These are phyloP conservation scores for Drosophila pseudotakahashii DNA, from an alignment of 2,888 invertebrate species.

Conservation along the genomic window DNA sequence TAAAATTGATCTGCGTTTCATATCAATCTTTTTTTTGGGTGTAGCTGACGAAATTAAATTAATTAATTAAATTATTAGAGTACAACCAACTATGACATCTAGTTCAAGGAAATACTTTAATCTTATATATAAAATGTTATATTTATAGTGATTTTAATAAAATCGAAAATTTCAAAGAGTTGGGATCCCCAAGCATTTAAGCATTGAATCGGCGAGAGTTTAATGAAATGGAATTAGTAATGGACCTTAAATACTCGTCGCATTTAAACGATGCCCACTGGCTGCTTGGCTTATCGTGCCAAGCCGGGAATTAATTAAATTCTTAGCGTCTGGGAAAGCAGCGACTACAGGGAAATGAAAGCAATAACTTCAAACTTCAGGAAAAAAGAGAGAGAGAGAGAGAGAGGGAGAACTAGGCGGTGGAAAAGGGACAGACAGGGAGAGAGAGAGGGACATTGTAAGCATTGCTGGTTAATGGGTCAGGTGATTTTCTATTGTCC, in stretches of 20 bases:
- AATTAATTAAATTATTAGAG: no score
- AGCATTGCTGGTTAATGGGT: slow-evolving; percentile 69
- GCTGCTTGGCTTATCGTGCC: slow-evolving; percentile 27
- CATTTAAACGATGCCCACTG: slow-evolving; percentile 22
- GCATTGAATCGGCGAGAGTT: not conserved
- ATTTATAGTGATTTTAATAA: no score
- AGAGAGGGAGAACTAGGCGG: not conserved
- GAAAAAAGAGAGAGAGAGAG: slow-evolving; percentile 9
- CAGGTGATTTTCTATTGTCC: slow-evolving; percentile 78
- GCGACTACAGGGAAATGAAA: slow-evolving; percentile 59
- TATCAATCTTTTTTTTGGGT: no score
- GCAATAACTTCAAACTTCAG: slow-evolving; percentile 70
- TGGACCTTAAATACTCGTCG: slow-evolving; percentile 28
- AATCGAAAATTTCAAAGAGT: no score
- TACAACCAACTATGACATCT: no score
- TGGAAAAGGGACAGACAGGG: no score
- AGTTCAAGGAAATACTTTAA: no score
- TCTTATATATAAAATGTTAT: no score
- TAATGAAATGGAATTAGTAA: slow-evolving; percentile 23
- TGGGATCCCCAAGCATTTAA: no score
- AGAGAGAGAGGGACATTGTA: slow-evolving; percentile 36
- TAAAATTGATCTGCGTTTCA: no score
- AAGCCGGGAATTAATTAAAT: slow-evolving; percentile 70
- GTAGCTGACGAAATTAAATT: no score
- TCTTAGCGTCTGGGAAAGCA: slow-evolving; percentile 62